These are phyloP conservation scores for Eurosta solidaginis DNA, from an alignment of 1,140 invertebrate species.

Conservation along the genomic window DNA sequence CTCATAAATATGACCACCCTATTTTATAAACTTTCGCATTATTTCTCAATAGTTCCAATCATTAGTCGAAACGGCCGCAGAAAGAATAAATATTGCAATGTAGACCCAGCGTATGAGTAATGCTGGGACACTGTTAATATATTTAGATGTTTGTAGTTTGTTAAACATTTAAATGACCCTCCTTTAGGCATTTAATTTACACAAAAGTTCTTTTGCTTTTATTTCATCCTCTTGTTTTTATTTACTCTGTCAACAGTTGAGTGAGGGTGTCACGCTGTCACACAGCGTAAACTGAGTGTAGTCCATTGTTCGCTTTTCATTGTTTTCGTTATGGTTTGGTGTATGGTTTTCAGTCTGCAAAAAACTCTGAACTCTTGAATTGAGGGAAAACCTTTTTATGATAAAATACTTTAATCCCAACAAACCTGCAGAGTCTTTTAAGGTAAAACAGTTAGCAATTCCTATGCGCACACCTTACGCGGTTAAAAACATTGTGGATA, in stretches of 20 bases:
- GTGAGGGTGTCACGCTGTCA: background rate
- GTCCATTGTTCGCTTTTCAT: background rate
- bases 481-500: too few species aligned
- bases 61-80: too few species aligned
- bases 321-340: background rate
- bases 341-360: background rate
- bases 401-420: too few species aligned
- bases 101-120: background rate
- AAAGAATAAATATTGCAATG: too few species aligned
- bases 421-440: too few species aligned
- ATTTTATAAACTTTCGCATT: too few species aligned
- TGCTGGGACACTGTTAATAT: background rate
- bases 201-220: background rate
- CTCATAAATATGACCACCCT: too few species aligned
- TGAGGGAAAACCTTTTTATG: too few species aligned
- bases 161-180: conserved; percentile 5
- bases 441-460: too few species aligned
- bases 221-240: background rate
- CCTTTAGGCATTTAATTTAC: background rate
- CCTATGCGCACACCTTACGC: too few species aligned
- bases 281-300: background rate
- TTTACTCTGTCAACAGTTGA: background rate
- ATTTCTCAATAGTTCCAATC: too few species aligned
- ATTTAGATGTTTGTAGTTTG: too few species aligned
- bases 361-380: background rate